phyloP scores from a whole-genome alignment of 2,888 invertebrate species.

The Drymonia ruficornis region DNA sequence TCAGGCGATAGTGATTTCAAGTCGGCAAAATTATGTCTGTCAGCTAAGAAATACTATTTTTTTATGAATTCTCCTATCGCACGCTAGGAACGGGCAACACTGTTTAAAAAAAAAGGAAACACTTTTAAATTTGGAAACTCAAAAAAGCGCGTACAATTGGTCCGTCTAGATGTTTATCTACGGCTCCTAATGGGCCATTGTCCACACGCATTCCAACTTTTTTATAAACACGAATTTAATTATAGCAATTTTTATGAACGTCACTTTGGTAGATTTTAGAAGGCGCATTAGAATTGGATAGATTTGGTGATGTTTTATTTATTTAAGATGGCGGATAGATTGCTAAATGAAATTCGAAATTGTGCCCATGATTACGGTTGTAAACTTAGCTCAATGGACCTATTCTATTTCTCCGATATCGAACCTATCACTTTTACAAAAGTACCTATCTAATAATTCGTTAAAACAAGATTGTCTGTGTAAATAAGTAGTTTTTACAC shows the following conservation, averaged over 20 bases:
- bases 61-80: background rate
- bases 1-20: too few relatives aligned
- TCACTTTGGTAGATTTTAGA: constrained; percentile 4
- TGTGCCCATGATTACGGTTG: too few relatives aligned
- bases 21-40: too few relatives aligned
- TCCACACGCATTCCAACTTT: constrained; percentile 59
- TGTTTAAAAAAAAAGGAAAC: constrained; percentile 13
- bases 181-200: constrained; percentile 79
- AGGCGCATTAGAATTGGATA: constrained; percentile 1
- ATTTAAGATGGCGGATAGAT: background rate
- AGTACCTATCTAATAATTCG: too few relatives aligned
- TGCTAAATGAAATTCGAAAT: too few relatives aligned
- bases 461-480: too few relatives aligned
- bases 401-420: too few relatives aligned
- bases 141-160: constrained; percentile 45
- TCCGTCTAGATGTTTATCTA: constrained; percentile 75
- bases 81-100: constrained; percentile 7
- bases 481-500: too few relatives aligned
- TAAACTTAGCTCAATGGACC: too few relatives aligned
- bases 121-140: constrained; percentile 35
- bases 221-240: constrained; percentile 71
- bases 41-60: too few relatives aligned
- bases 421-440: too few relatives aligned
- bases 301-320: constrained; percentile 4
- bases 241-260: constrained; percentile 77